phyloP scores from a whole-genome alignment of 1,140 invertebrate species.

The Eurosta solidaginis region DNA sequence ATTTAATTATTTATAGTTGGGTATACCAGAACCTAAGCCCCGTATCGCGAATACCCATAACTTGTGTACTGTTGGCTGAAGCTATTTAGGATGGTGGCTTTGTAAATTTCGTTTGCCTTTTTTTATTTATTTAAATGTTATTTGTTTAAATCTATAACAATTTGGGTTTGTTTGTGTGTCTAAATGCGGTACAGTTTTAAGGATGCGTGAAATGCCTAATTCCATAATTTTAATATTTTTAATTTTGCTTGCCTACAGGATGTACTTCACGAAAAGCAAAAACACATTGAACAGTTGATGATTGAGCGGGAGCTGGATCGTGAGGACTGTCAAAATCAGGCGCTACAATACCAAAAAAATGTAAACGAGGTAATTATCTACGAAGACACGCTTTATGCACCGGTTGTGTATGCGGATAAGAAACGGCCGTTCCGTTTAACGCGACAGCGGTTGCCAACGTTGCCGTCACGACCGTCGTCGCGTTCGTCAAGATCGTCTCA shows the following conservation, averaged over 20 bases:
- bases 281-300: conserved; percentile 87
- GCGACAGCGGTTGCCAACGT: conserved; percentile 16
- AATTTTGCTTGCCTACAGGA: conserved; percentile 66
- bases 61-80: too few relatives aligned
- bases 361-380: conserved; percentile 60
- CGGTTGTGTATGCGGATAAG: conserved; percentile 49
- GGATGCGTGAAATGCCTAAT: background rate
- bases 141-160: too few relatives aligned
- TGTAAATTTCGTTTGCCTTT: too few relatives aligned
- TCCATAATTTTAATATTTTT: background rate
- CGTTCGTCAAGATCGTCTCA: conserved; percentile 29
- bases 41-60: too few relatives aligned
- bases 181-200: too few relatives aligned
- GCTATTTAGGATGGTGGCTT: too few relatives aligned
- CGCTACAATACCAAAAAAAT: conserved; percentile 60
- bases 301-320: conserved; percentile 88
- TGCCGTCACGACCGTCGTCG: conserved; percentile 4
- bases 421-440: conserved; percentile 44
- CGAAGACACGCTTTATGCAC: conserved; percentile 55
- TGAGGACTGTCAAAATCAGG: conserved; percentile 71
- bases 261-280: conserved; percentile 87
- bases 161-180: too few relatives aligned
- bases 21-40: too few relatives aligned
- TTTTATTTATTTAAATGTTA: too few relatives aligned
- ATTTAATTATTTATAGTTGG: too few relatives aligned